These are phyloP conservation scores for Charadrius vociferus DNA, from an alignment of 2,113 vertebrate genomes.

Conservation along the genomic window DNA sequence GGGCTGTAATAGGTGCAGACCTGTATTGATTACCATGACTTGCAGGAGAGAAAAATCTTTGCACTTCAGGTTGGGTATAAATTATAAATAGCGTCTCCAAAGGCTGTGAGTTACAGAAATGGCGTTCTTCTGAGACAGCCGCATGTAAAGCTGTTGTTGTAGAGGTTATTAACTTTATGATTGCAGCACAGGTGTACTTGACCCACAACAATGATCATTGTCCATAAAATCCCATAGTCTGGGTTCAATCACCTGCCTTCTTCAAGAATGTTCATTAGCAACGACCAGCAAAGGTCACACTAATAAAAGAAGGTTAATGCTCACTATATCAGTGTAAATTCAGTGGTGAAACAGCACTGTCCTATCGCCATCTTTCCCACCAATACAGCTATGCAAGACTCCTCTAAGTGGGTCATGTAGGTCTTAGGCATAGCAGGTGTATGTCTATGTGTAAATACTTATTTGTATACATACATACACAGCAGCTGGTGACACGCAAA, in stretches of 20 bases:
- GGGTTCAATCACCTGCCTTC: constrained; percentile 40
- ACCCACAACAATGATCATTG: constrained; percentile 75
- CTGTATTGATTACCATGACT: constrained; percentile 75
- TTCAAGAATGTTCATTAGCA: constrained; percentile 78
- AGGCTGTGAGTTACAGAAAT: constrained; percentile 71
- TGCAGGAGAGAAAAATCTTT: constrained; percentile 59
- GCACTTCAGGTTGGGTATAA: constrained; percentile 76
- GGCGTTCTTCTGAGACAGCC: constrained; percentile 67
- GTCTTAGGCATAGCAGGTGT: not conserved
- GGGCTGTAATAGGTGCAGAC: constrained; percentile 72
- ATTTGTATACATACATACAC: not conserved
- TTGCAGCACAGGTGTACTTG: constrained; percentile 81
- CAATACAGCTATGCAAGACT: not conserved
- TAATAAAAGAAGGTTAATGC: constrained; percentile 84
- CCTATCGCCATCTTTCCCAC: not conserved
- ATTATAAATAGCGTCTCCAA: constrained; percentile 82
- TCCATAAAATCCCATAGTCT: constrained; percentile 59
- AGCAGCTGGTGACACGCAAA: not conserved
- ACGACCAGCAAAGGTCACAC: constrained; percentile 76
- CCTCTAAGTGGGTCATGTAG: not conserved
- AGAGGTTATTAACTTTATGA: constrained; percentile 83
- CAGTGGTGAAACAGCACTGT: constrained; percentile 31
- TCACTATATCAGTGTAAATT: constrained; percentile 74
- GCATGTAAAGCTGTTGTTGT: constrained; percentile 73
- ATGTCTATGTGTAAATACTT: accelerated